phyloP scores from a whole-genome alignment of 1,140 invertebrate genomes.

The Cotesia vestalis region DNA sequence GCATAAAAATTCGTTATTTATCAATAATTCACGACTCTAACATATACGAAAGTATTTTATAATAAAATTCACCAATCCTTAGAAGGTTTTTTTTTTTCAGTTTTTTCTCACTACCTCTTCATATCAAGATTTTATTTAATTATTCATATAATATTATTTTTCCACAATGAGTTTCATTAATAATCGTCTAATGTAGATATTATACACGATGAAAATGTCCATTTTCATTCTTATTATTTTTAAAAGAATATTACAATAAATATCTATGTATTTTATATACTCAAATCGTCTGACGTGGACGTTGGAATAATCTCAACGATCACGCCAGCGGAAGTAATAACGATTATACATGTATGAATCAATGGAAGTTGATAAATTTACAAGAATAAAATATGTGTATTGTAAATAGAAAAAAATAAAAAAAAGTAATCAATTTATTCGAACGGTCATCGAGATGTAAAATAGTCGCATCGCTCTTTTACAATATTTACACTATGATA shows the following conservation, averaged over 20 bases:
- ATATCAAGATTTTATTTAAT: not conserved
- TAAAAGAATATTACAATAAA: too few species aligned
- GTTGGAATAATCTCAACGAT: too few species aligned
- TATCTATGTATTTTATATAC: too few species aligned
- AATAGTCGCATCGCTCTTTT: not conserved
- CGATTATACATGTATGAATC: too few species aligned
- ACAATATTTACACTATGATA: constrained; percentile 1
- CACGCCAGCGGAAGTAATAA: too few species aligned
- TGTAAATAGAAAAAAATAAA: not conserved
- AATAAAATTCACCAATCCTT: not conserved
- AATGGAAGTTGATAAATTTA: too few species aligned
- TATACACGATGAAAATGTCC: too few species aligned
- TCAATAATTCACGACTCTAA: not conserved
- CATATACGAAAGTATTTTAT: not conserved
- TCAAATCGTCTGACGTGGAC: too few species aligned
- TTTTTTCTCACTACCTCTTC: not conserved
- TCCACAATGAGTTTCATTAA: too few species aligned
- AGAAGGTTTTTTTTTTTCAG: not conserved
- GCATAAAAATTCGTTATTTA: not conserved
- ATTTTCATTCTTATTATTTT: too few species aligned
- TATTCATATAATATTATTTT: not conserved
- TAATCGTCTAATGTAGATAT: too few species aligned
- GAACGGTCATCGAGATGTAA: constrained; percentile 5
- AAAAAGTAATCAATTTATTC: not conserved
- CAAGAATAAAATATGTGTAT: not conserved